Percentiles rank a stretch among this genome's conserved stretches.
phyloP scores from a whole-genome alignment of 2,888 invertebrate genomes.

The Rhorus exstirpatorius region DNA sequence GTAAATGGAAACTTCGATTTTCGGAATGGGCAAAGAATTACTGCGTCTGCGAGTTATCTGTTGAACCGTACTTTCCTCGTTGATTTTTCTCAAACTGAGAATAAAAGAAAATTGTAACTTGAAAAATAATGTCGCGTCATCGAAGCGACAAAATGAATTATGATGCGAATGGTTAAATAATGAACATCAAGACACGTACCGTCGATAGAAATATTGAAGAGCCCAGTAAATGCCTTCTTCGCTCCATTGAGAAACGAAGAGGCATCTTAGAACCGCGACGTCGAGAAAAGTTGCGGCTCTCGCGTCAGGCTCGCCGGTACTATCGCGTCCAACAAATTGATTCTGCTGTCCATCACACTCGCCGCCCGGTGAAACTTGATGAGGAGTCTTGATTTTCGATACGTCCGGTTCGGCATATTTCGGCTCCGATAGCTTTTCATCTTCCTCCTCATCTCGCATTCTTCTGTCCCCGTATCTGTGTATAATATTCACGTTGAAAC shows the following conservation, averaged over 20 bases:
- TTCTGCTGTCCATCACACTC: conserved; percentile 54
- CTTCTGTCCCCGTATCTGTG: conserved; percentile 46
- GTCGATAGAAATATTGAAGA: conserved; percentile 95
- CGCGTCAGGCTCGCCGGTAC: conserved; percentile 86
- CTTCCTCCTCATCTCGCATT: conserved; percentile 70
- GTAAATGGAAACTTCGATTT: conserved; percentile 95
- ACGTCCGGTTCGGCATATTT: conserved; percentile 68
- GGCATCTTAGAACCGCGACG: conserved; percentile 97
- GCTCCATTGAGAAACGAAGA: conserved; percentile 98
- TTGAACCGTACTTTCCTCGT: conserved; percentile 93
- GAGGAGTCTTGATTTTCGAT: conserved; percentile 66
- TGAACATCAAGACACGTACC: conserved; percentile 87
- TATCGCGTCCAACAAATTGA: conserved; percentile 67
- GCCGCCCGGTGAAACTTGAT: conserved; percentile 69
- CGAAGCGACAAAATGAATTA: too few relatives aligned
- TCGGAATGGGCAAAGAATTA: conserved; percentile 97
- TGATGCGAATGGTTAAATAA: neutral
- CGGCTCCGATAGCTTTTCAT: conserved; percentile 67
- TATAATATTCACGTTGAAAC: conserved; percentile 6
- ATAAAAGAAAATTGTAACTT: conserved; percentile 22
- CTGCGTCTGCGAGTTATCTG: conserved; percentile 95
- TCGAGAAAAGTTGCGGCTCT: conserved; percentile 98
- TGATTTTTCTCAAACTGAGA: conserved; percentile 93
- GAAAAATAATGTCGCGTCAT: too few relatives aligned
- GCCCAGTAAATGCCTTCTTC: conserved; percentile 99